These are phyloP conservation scores for Drosophila percnosoma DNA, from an alignment of 2,888 invertebrate species.

Conservation along the genomic window DNA sequence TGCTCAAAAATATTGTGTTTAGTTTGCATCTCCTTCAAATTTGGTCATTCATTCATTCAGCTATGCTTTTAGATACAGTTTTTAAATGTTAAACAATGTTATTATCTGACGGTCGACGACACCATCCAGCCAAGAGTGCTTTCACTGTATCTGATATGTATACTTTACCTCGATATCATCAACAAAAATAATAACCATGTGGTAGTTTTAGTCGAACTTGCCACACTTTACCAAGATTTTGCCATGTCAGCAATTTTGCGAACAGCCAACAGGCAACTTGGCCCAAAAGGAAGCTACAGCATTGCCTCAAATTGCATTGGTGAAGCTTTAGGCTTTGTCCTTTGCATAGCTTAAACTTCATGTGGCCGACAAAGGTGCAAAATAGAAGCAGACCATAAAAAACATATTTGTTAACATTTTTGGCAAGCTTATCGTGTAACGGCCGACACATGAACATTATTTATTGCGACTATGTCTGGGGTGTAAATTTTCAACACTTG, in stretches of 20 bases:
- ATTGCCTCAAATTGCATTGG: constrained; percentile 26
- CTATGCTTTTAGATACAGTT: too few relatives aligned
- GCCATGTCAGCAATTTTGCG: constrained; percentile 46
- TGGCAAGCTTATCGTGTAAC: constrained; percentile 51
- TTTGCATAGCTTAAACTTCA: constrained; percentile 29
- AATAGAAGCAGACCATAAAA: constrained; percentile 43
- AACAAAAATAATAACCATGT: constrained; percentile 26
- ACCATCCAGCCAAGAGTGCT: background rate
- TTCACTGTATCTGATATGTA: background rate
- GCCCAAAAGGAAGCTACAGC: constrained; percentile 36
- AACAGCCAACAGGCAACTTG: constrained; percentile 31
- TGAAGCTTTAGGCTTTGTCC: constrained; percentile 32
- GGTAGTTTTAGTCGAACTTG: constrained; percentile 22
- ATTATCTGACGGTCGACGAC: background rate
- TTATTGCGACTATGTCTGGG: constrained; percentile 54
- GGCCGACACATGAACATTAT: constrained; percentile 49
- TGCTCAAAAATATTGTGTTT: background rate
- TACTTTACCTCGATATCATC: constrained; percentile 10
- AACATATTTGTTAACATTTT: constrained; percentile 57
- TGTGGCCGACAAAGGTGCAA: constrained; percentile 47
- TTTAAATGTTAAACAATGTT: background rate
- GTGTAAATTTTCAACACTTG: constrained; percentile 39
- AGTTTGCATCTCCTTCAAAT: background rate
- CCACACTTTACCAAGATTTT: constrained; percentile 17
- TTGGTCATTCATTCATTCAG: background rate